Conservation (phyloP, 2,888 invertebrate genomes). For the Acronicta alni region DNA sequence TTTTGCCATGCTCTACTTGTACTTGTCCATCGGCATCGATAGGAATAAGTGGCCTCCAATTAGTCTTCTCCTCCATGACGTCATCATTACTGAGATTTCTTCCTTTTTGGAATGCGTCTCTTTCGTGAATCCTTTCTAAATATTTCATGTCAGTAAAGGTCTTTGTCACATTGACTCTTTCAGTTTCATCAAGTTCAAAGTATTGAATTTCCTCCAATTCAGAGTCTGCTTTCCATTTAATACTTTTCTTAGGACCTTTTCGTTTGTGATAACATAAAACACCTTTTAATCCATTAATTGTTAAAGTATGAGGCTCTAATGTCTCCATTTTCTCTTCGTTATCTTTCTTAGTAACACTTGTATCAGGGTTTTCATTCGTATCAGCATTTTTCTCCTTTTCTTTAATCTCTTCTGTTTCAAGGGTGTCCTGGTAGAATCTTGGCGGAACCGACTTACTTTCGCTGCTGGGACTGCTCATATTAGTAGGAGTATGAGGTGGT, state of each 20-base stretch:
- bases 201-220: slow-evolving; percentile 95
- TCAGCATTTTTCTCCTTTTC: slow-evolving; percentile 80
- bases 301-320: slow-evolving; percentile 80
- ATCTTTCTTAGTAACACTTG: slow-evolving; percentile 63
- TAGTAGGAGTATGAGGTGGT: slow-evolving; percentile 88
- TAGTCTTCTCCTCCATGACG: slow-evolving; percentile 94
- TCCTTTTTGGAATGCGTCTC: slow-evolving; percentile 94
- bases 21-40: slow-evolving; percentile 92
- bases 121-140: slow-evolving; percentile 95
- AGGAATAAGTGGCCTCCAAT: slow-evolving; percentile 92
- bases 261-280: slow-evolving; percentile 93
- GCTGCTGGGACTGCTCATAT: slow-evolving; percentile 80
- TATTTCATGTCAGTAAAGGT: slow-evolving; percentile 97
- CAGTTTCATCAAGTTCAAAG: slow-evolving; percentile 98
- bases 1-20: slow-evolving; percentile 91
- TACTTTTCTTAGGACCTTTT: slow-evolving; percentile 94
- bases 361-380: slow-evolving; percentile 65
- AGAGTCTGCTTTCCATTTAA: slow-evolving; percentile 94
- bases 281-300: slow-evolving; percentile 91
- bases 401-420: slow-evolving; percentile 92
- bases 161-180: slow-evolving; percentile 98
- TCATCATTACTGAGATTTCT: slow-evolving; percentile 94
- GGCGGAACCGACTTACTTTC: slow-evolving; percentile 90
- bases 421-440: slow-evolving; percentile 97
- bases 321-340: slow-evolving; percentile 77